phyloP scores from a whole-genome alignment of 2,797 vertebrate genomes.

The Sciaenops ocellatus region DNA sequence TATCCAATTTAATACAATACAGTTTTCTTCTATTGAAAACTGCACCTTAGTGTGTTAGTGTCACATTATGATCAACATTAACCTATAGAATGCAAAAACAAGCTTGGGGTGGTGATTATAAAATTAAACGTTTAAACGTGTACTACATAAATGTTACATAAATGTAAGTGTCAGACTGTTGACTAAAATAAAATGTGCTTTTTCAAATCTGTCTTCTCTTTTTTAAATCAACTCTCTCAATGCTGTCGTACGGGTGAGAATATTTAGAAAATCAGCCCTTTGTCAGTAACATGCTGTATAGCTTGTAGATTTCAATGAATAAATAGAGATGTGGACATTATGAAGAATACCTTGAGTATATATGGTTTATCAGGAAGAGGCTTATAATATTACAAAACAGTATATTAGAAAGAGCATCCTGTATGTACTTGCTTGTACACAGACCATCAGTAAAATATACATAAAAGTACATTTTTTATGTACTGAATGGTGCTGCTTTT shows the following conservation, averaged over 20 bases:
- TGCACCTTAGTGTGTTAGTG: not conserved
- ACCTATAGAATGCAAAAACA: not conserved
- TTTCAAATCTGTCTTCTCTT: not conserved
- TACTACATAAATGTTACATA: not conserved
- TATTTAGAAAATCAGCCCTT: not conserved
- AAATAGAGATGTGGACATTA: not conserved
- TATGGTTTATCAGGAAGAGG: not conserved
- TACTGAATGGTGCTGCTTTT: not conserved
- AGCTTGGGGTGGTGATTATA: not conserved
- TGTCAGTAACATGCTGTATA: not conserved
- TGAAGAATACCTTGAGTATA: not conserved
- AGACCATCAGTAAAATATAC: not conserved
- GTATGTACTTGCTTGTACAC: not conserved
- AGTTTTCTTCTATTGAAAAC: not conserved
- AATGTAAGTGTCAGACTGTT: not conserved
- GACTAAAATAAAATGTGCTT: not conserved
- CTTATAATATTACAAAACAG: not conserved
- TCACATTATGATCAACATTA: slow-evolving; percentile 2
- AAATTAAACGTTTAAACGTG: not conserved
- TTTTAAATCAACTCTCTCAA: not conserved
- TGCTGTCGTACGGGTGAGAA: not conserved
- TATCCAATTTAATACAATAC: not conserved
- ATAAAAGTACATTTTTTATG: not conserved
- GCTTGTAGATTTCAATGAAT: not conserved
- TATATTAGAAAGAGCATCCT: not conserved